A percentile compares a stretch with the other conserved stretches of the same genome.
Evolutionary conservation across 2,888 invertebrate genomes (phyloP).

Genomic region (Onchidella celtica): DNA sequence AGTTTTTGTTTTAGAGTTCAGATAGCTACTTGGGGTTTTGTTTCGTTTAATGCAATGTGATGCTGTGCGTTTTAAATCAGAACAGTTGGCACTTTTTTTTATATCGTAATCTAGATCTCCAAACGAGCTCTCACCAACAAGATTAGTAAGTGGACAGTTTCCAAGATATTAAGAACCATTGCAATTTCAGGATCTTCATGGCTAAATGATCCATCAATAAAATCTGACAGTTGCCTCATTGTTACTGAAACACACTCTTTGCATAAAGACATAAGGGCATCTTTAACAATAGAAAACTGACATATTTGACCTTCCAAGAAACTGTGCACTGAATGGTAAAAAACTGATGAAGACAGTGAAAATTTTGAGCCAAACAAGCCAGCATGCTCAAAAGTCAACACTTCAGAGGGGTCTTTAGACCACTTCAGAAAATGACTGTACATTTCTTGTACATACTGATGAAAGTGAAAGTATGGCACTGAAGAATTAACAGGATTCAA

Average conservation of each 20-base stretch:
- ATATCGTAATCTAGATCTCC: conserved; percentile 16
- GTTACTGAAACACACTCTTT: not conserved
- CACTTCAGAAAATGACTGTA: not conserved
- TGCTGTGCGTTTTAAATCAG: not conserved
- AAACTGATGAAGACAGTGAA: not conserved
- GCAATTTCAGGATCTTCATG: not conserved
- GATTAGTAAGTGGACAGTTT: conserved; percentile 1
- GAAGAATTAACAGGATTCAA: not conserved
- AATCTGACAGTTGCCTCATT: not conserved
- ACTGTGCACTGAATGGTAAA: not conserved
- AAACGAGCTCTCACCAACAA: conserved; percentile 9
- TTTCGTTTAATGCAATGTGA: not conserved
- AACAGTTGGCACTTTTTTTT: not conserved
- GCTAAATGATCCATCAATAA: not conserved
- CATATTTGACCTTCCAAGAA: not conserved
- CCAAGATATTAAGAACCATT: not conserved
- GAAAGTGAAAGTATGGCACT: not conserved
- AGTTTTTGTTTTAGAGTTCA: not conserved
- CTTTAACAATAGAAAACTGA: not conserved
- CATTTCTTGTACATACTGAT: not conserved
- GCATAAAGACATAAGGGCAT: not conserved
- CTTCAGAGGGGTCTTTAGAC: not conserved
- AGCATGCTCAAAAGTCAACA: not conserved
- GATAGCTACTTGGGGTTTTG: not conserved
- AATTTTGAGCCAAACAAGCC: conserved; percentile 7